phyloP scores from a whole-genome alignment of 2,113 vertebrate species.

The Cochlearius cochlearius region DNA sequence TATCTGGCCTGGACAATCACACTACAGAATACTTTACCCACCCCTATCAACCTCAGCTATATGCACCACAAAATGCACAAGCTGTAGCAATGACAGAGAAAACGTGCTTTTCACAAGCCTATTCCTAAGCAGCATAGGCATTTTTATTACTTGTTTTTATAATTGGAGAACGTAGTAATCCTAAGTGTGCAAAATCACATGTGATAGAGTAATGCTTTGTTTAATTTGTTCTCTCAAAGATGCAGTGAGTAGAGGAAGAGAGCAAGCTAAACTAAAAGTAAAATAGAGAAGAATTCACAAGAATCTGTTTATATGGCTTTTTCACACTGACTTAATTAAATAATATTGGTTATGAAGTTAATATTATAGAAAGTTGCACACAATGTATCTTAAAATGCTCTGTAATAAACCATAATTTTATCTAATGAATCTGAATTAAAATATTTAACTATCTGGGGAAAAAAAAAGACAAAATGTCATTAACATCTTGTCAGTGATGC shows the following conservation, averaged over 20 bases:
- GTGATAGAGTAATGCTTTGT: accelerated
- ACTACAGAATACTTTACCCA: neutral
- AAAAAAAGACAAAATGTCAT: neutral
- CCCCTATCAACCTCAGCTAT: neutral
- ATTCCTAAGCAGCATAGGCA: neutral
- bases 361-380: neutral
- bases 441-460: neutral
- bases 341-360: neutral
- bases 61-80: neutral
- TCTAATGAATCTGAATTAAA: neutral
- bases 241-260: neutral
- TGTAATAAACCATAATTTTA: neutral
- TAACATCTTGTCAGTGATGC: neutral
- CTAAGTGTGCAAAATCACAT: neutral
- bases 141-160: neutral
- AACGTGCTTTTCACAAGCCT: neutral
- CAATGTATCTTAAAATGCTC: neutral
- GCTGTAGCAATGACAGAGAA: neutral
- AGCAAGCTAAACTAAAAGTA: neutral
- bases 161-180: neutral
- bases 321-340: neutral
- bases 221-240: neutral
- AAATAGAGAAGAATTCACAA: neutral
- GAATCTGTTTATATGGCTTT: neutral
- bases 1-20: neutral